These are phyloP conservation scores for Spheniscus humboldti DNA, from an alignment of 2,797 vertebrate genomes.

Conservation along the genomic window DNA sequence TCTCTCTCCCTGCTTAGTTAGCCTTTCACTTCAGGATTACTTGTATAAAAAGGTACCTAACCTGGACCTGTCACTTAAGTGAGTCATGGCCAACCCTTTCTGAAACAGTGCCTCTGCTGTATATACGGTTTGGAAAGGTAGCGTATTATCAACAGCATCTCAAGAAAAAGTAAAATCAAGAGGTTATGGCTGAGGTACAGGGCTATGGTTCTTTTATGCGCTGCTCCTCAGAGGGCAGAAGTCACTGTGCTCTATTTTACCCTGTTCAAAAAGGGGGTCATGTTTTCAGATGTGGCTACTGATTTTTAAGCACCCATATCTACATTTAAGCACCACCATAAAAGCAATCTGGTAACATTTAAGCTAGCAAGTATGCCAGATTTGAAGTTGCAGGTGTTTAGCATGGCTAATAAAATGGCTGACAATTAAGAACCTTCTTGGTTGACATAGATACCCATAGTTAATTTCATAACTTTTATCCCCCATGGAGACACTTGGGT, in stretches of 20 bases:
- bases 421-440: neutral
- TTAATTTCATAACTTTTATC: neutral
- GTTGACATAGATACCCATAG: neutral
- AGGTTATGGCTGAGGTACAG: accelerated
- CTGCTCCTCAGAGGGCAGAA: neutral
- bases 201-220: accelerated
- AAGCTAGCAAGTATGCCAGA: neutral
- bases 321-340: neutral
- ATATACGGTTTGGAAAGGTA: neutral
- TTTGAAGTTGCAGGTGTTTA: neutral
- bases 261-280: neutral
- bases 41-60: neutral
- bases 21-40: neutral
- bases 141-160: neutral
- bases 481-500: neutral
- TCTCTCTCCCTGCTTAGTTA: neutral
- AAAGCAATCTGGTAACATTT: neutral
- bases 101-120: neutral
- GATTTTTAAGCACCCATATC: neutral
- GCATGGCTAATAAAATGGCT: neutral
- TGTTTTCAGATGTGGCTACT: neutral
- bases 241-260: neutral
- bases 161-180: neutral
- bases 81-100: neutral
- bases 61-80: neutral